These are phyloP conservation scores for Micromesistius poutassou DNA, from an alignment of 2,797 vertebrate species.

Conservation along the genomic window DNA sequence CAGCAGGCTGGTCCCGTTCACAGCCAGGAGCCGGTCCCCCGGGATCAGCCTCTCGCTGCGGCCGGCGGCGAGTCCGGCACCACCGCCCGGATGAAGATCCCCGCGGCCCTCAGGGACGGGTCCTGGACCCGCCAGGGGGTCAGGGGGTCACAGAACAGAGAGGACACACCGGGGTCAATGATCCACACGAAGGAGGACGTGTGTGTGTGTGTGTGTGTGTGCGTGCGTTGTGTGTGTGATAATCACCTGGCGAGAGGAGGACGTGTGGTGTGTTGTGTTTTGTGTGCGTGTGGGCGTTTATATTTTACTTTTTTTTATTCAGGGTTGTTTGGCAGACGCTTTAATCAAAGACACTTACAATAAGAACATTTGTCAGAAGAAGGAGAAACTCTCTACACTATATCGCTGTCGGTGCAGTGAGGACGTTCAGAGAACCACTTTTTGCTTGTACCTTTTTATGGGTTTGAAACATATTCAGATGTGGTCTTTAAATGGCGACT, in stretches of 20 bases:
- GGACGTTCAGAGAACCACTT: too few species aligned
- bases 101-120: slow-evolving; percentile 55
- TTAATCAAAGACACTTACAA: too few species aligned
- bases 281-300: too few species aligned
- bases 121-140: slow-evolving; percentile 54
- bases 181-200: not conserved
- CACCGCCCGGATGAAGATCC: slow-evolving; percentile 73
- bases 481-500: not conserved
- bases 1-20: slow-evolving; percentile 74
- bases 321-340: too few species aligned
- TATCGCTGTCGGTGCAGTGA: too few species aligned
- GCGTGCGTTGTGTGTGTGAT: not conserved
- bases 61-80: slow-evolving; percentile 74
- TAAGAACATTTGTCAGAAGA: too few species aligned
- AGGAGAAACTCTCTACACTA: too few species aligned
- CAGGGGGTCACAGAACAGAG: not conserved
- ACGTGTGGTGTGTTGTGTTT: not conserved
- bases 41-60: slow-evolving; percentile 57
- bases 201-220: too few species aligned
- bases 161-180: not conserved
- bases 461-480: not conserved
- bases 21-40: slow-evolving; percentile 77
- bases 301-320: too few species aligned
- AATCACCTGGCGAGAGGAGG: not conserved
- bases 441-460: not conserved